Percentiles rank a stretch among this genome's conserved stretches.
Evolutionary conservation across 2,888 invertebrate species (phyloP).

Genomic region (Neoscelio sp.): DNA sequence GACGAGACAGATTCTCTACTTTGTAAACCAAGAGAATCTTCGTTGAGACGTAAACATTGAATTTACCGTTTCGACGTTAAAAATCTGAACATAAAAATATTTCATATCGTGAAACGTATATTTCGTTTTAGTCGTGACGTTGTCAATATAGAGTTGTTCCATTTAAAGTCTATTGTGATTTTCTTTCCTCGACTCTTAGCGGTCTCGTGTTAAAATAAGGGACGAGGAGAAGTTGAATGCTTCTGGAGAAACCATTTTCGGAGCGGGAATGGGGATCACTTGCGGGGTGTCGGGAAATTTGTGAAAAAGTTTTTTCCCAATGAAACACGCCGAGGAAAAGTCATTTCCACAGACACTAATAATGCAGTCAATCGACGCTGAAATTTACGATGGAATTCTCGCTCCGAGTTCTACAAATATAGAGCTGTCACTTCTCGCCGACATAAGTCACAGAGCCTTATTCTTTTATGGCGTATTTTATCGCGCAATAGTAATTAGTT

Average conservation of each 20-base stretch:
- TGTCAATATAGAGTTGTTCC: slow-evolving; percentile 19
- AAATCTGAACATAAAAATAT: slow-evolving; percentile 24
- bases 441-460: background rate
- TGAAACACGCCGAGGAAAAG: background rate
- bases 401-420: slow-evolving; percentile 19
- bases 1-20: too few species aligned
- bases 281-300: slow-evolving; percentile 13
- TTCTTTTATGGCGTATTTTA: slow-evolving; percentile 33
- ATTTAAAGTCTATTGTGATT: slow-evolving; percentile 43
- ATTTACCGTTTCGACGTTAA: background rate
- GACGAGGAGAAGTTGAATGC: background rate
- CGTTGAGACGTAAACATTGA: too few species aligned
- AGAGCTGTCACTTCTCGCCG: slow-evolving; percentile 38
- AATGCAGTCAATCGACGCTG: slow-evolving; percentile 14
- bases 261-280: slow-evolving; percentile 3
- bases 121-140: slow-evolving; percentile 18
- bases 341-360: background rate
- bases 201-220: background rate
- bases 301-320: slow-evolving; percentile 12
- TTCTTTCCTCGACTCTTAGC: slow-evolving; percentile 26
- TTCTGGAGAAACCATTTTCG: slow-evolving; percentile 27
- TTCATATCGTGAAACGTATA: slow-evolving; percentile 17
- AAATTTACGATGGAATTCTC: slow-evolving; percentile 37
- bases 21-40: too few species aligned
- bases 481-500: slow-evolving; percentile 24